phyloP scores from a whole-genome alignment of 2,797 vertebrate species.

The Erpetoichthys calabaricus region DNA sequence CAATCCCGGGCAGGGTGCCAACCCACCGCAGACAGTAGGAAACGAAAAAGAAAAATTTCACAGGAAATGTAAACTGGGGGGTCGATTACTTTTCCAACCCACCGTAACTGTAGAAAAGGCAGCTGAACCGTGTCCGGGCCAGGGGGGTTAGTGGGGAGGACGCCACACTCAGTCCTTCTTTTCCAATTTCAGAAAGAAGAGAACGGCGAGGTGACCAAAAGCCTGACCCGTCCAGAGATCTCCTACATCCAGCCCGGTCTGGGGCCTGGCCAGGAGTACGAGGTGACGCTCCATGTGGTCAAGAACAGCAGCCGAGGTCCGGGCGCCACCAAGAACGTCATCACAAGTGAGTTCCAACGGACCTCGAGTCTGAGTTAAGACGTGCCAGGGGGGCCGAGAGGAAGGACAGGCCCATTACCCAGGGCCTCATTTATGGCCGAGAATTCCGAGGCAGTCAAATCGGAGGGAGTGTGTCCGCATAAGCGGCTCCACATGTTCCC shows the following conservation, averaged over 20 bases:
- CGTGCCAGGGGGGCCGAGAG: too few species aligned
- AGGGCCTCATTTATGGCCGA: too few species aligned
- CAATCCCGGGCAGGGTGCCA: too few species aligned
- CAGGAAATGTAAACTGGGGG: too few species aligned
- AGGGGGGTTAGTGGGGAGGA: not conserved
- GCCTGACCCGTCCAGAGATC: constrained; percentile 72
- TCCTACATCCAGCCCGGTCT: constrained; percentile 86
- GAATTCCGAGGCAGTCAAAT: too few species aligned
- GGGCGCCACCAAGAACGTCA: constrained; percentile 64
- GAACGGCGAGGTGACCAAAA: constrained; percentile 77
- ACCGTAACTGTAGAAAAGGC: too few species aligned
- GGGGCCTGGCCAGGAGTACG: constrained; percentile 86
- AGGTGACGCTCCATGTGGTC: constrained; percentile 82
- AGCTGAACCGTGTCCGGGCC: not conserved
- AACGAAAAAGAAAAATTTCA: too few species aligned
- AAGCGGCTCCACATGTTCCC: not conserved
- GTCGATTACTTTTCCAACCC: too few species aligned
- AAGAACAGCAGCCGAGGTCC: constrained; percentile 88
- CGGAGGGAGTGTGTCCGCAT: not conserved
- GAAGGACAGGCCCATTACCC: too few species aligned
- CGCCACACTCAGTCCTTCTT: not conserved
- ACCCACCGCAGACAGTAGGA: too few species aligned
- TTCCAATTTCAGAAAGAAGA: constrained; percentile 76
- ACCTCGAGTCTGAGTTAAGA: too few species aligned
- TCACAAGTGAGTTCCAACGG: constrained; percentile 68